Evolutionary conservation across 2,888 invertebrate genomes (phyloP).

Genomic region (Frankliniella fusca): DNA sequence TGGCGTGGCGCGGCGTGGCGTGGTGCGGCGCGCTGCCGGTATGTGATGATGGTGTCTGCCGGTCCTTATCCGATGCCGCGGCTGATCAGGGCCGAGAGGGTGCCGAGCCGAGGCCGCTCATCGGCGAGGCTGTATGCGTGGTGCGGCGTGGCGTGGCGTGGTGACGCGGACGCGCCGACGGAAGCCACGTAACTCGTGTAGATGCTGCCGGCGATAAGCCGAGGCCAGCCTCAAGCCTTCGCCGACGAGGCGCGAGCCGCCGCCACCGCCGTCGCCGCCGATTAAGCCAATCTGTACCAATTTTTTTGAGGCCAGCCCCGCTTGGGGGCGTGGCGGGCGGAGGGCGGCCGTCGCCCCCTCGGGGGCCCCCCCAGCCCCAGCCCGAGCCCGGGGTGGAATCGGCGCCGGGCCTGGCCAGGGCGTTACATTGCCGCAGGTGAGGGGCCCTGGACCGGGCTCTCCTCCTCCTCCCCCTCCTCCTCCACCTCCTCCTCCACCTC

Average conservation of each 20-base stretch:
- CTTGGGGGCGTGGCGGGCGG: not conserved
- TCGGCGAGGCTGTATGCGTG: too few relatives aligned
- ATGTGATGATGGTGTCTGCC: not conserved
- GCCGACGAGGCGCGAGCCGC: not conserved
- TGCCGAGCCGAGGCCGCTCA: not conserved
- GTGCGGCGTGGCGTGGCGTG: too few relatives aligned
- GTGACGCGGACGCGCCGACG: not conserved
- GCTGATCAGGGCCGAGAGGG: not conserved
- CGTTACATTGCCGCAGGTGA: not conserved
- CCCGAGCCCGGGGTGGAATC: not conserved
- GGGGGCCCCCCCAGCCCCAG: not conserved
- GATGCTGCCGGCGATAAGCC: conserved; percentile 2
- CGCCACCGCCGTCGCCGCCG: not conserved
- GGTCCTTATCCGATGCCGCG: not conserved
- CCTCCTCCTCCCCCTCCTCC: too few relatives aligned
- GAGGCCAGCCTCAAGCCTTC: not conserved
- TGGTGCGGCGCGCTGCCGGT: not conserved
- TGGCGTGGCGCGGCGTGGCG: not conserved
- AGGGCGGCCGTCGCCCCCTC: not conserved
- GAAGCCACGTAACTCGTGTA: not conserved
- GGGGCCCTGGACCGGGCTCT: too few relatives aligned
- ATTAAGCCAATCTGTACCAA: conserved; percentile 25
- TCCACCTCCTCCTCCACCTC: too few relatives aligned
- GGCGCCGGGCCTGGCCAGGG: not conserved
- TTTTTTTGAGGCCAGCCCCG: not conserved